These are phyloP conservation scores for Lucilia cuprina DNA, from an alignment of 1,140 invertebrate species.

Conservation along the genomic window DNA sequence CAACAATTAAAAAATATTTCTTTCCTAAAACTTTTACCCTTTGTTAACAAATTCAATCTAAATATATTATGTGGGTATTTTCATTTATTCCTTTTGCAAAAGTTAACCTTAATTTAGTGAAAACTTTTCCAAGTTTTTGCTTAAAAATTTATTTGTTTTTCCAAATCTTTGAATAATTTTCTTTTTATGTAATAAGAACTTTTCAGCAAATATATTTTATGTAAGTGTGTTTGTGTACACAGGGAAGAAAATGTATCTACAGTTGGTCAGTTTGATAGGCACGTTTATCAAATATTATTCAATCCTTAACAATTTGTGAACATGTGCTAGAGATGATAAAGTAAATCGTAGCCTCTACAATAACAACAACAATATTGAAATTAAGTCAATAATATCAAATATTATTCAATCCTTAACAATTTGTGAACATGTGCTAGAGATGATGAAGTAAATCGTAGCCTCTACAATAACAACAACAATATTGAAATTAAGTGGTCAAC, in stretches of 20 bases:
- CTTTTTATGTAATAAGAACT: not conserved
- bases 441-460: not conserved
- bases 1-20: too few species aligned
- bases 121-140: too few species aligned
- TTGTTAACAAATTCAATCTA: too few species aligned
- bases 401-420: not conserved
- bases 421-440: not conserved
- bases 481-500: slow-evolving; percentile 3
- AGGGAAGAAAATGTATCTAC: too few species aligned
- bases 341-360: not conserved
- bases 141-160: not conserved
- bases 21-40: too few species aligned
- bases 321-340: not conserved
- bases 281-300: not conserved
- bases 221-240: not conserved
- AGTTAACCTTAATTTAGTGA: too few species aligned
- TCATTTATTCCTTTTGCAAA: too few species aligned
- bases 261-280: not conserved
- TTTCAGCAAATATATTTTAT: not conserved
- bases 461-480: not conserved
- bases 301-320: not conserved
- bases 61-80: too few species aligned
- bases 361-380: not conserved
- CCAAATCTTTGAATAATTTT: not conserved
- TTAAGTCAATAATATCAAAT: too few species aligned